A percentile compares a stretch with the other conserved stretches of the same genome.
Conservation (phyloP, 2,113 vertebrate species). For the Eublepharis macularius region DNA sequence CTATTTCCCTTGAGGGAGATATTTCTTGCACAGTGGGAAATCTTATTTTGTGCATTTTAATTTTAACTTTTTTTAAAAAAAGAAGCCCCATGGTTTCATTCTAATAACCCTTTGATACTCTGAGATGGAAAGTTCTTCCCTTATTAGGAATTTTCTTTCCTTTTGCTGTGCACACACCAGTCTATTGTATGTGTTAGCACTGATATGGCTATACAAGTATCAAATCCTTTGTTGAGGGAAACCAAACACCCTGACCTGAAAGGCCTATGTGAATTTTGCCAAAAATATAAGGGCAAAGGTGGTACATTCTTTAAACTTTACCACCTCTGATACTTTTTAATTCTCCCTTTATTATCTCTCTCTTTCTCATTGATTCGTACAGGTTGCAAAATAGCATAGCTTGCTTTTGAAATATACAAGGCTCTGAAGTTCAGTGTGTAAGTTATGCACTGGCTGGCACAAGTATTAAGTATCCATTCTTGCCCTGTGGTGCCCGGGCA, state of each 20-base stretch:
- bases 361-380: slow-evolving; percentile 22
- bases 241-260: slow-evolving; percentile 41
- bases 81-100: not conserved
- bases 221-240: slow-evolving; percentile 29
- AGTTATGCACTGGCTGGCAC: slow-evolving; percentile 42
- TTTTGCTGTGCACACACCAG: not conserved
- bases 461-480: slow-evolving; percentile 28
- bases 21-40: not conserved
- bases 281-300: not conserved
- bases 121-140: slow-evolving; percentile 1
- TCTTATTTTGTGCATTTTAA: not conserved
- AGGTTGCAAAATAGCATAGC: slow-evolving; percentile 12
- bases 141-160: slow-evolving; percentile 9
- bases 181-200: slow-evolving; percentile 38
- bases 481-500: slow-evolving; percentile 33
- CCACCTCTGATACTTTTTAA: not conserved
- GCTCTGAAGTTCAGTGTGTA: not conserved
- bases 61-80: not conserved
- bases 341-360: slow-evolving; percentile 26
- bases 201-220: slow-evolving; percentile 32
- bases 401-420: not conserved
- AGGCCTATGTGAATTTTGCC: slow-evolving; percentile 41
- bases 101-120: slow-evolving; percentile 2
- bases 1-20: not conserved
- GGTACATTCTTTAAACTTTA: slow-evolving; percentile 15